phyloP scores from a whole-genome alignment of 2,797 vertebrate genomes.

The Hemitrygon akajei region DNA sequence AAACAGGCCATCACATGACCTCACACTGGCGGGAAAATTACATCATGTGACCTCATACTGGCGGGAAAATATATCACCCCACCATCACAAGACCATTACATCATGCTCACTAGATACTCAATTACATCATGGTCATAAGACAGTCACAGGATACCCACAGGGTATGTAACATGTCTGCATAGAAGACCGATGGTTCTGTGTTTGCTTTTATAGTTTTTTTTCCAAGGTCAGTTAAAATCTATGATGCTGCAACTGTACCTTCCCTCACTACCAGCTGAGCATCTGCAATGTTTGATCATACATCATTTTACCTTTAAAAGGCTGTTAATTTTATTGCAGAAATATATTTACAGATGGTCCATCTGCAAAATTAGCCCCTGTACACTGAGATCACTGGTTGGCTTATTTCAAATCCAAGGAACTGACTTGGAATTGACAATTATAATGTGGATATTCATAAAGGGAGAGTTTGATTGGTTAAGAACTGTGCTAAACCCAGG shows the following conservation, averaged over 20 bases:
- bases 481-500: neutral
- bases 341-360: neutral
- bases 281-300: neutral
- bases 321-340: neutral
- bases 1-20: too few species aligned
- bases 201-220: neutral
- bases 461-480: neutral
- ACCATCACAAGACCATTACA: too few species aligned
- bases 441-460: conserved; percentile 15
- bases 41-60: too few species aligned
- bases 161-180: neutral
- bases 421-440: neutral
- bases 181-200: neutral
- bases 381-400: neutral
- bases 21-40: too few species aligned
- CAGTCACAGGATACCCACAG: too few species aligned
- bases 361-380: conserved; percentile 12
- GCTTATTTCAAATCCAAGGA: conserved; percentile 4
- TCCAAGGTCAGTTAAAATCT: neutral
- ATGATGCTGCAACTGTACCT: neutral
- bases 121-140: too few species aligned
- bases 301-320: neutral
- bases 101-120: too few species aligned
- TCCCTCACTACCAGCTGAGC: neutral
- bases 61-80: too few species aligned